These are phyloP conservation scores for Lymantria dispar DNA, from an alignment of 2,888 invertebrate genomes.

Conservation along the genomic window DNA sequence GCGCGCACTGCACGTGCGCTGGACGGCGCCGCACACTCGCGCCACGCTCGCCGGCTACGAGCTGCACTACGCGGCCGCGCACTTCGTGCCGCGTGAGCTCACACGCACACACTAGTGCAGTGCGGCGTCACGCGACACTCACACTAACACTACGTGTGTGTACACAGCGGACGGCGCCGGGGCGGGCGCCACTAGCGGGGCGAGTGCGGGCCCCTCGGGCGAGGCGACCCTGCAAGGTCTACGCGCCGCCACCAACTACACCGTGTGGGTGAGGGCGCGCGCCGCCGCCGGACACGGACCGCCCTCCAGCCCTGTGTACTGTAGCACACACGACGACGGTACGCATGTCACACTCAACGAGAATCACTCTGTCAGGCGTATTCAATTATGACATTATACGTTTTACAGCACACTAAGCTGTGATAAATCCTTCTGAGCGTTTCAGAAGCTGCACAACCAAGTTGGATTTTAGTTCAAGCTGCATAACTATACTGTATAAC, in stretches of 20 bases:
- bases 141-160: neutral
- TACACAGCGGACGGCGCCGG: conserved; percentile 12
- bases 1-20: conserved; percentile 87
- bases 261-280: conserved; percentile 89
- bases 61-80: conserved; percentile 85
- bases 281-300: conserved; percentile 90
- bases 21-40: conserved; percentile 83
- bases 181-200: conserved; percentile 25
- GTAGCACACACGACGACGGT: conserved; percentile 91
- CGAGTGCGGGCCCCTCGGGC: conserved; percentile 34
- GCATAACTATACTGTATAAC: too few relatives aligned
- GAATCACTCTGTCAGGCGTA: too few relatives aligned
- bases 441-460: too few relatives aligned
- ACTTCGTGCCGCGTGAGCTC: conserved; percentile 43
- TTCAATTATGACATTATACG: too few relatives aligned
- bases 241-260: conserved; percentile 91
- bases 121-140: too few relatives aligned
- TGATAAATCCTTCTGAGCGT: too few relatives aligned
- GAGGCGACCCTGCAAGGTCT: conserved; percentile 85
- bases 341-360: too few relatives aligned
- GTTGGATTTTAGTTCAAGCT: too few relatives aligned
- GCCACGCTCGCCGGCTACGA: conserved; percentile 89
- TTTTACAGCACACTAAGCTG: too few relatives aligned
- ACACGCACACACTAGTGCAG: neutral
- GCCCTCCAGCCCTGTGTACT: conserved; percentile 86